Evolutionary conservation across 2,113 vertebrate genomes (phyloP), one percentile per base, ranked within the genome.

Genomic region (Myxocyprinus asiaticus): DNA sequence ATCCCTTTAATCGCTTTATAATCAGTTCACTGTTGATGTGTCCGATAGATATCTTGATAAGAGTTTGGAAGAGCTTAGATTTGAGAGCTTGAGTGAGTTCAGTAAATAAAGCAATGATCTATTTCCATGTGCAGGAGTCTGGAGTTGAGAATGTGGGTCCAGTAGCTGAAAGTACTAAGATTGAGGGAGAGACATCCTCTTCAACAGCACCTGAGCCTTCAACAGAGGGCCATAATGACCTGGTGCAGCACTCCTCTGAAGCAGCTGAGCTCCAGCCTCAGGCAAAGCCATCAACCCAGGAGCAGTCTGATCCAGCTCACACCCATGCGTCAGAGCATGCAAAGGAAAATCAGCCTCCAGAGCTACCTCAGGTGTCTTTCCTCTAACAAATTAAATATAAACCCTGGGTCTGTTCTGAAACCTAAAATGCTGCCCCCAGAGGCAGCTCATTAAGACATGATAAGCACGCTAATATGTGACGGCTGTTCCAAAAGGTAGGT

Each of bases 141-240:
- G 88, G 59, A 17, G 83, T 88, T 84, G 91, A 90, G 84, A 91
- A 65, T 66, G 59, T 85, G 43, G 85, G 83, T 72, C 72, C 78
- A 7, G 61, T 68, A 59, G 73, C 44, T 62, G 80, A 83, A 48
- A 67, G 7, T 17, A 72, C 8, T 22, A 67, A 44, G 4, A 42
- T 17, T 42, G 66, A 76, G 11, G 71, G 9, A 42, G 61, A 74
- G 4, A 1, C 47, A 45, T 17, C 11, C 15, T 15, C 48, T 61
- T 53, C 47, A 42, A 62, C 68, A 45, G 14, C 67, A 58, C 22
- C 9, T 17, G 22, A 74, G 33, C 42, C 63, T 43, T 50, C 33
- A 11, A 4, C 63, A 8, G 73, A 44, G 45, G 43, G 17, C 48
- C 76, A 62, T 47, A 50, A 3, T n/a, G 63, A 63, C 47, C 48